These are phyloP conservation scores for Agriopis aurantiaria DNA, from an alignment of 2,888 invertebrate genomes.

Conservation along the genomic window DNA sequence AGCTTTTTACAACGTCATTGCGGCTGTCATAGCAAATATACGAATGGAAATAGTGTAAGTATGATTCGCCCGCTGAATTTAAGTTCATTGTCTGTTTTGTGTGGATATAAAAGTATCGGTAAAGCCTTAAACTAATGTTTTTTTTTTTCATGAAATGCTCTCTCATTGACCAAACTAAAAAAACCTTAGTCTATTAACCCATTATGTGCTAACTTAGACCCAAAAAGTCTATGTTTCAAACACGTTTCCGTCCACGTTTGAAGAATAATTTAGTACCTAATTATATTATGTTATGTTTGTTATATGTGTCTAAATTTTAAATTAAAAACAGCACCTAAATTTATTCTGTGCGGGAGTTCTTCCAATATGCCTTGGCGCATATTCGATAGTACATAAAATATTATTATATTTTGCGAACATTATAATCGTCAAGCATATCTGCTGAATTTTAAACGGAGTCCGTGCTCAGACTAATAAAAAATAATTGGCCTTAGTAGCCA, in stretches of 20 bases:
- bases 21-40: no score
- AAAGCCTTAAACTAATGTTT: background rate
- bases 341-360: background rate
- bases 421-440: conserved; percentile 20
- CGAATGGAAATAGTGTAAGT: no score
- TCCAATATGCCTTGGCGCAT: conserved; percentile 14
- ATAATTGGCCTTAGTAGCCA: no score
- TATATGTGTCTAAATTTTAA: background rate
- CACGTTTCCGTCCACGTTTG: conserved; percentile 13
- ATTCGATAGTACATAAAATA: conserved; percentile 24
- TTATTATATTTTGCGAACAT: conserved; percentile 33
- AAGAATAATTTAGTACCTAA: conserved; percentile 15
- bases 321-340: conserved; percentile 3
- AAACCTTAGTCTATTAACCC: background rate
- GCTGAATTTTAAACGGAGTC: conserved; percentile 36
- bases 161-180: background rate
- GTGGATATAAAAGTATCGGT: background rate
- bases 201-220: background rate
- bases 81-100: background rate
- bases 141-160: background rate
- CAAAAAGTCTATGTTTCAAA: conserved; percentile 3
- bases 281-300: no score
- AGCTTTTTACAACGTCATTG: no score
- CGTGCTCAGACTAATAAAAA: conserved; percentile 12
- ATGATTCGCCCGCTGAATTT: background rate